These are phyloP conservation scores for Aramus guarauna DNA, from an alignment of 2,113 vertebrate species.

Conservation along the genomic window DNA sequence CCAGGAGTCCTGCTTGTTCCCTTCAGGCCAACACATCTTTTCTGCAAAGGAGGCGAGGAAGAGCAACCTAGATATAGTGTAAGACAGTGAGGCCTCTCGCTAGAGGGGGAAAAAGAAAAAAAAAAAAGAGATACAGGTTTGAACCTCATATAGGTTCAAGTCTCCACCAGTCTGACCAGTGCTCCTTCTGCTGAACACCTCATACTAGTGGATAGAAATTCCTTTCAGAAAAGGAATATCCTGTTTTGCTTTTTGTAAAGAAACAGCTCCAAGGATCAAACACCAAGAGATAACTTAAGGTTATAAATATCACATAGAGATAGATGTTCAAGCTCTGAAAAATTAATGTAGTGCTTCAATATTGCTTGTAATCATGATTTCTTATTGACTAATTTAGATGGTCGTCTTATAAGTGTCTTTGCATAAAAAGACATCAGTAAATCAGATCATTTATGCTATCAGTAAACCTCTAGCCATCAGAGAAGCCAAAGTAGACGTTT, in stretches of 20 bases:
- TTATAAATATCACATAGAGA: constrained; percentile 26
- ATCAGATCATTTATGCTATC: neutral
- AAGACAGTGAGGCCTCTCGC: neutral
- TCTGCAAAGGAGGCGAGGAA: neutral
- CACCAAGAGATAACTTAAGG: neutral
- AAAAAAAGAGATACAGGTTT: neutral
- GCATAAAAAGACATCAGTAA: neutral
- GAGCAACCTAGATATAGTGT: neutral
- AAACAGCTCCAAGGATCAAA: neutral
- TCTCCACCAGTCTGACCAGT: neutral
- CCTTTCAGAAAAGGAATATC: neutral
- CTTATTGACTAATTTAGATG: neutral
- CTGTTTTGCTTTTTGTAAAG: neutral
- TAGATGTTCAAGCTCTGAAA: constrained; percentile 2
- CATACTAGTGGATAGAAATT: neutral
- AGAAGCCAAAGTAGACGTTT: neutral
- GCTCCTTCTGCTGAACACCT: neutral
- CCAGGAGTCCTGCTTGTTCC: neutral
- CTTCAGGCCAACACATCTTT: neutral
- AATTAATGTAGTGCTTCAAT: neutral
- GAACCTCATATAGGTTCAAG: neutral
- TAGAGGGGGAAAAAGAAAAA: neutral
- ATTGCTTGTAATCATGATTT: neutral
- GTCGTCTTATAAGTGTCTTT: neutral
- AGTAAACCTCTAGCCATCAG: neutral